These are phyloP conservation scores for Pachyrhynchus sulphureomaculatus DNA, from an alignment of 1,140 invertebrate species.

Conservation along the genomic window DNA sequence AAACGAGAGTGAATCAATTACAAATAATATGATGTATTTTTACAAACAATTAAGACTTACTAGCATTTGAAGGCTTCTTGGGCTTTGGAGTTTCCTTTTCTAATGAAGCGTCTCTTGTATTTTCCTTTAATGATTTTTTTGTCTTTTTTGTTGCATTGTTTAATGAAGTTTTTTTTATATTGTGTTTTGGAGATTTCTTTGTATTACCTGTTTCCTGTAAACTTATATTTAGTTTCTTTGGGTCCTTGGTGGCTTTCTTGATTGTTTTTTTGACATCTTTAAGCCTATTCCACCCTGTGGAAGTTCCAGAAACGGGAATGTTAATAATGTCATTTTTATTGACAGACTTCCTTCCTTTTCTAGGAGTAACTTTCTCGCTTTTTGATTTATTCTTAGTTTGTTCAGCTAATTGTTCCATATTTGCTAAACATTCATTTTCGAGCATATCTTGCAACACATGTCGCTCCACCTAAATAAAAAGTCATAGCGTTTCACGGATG, in stretches of 20 bases:
- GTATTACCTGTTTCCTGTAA: not conserved
- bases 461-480: constrained; percentile 10
- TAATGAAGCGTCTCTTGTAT: too few species aligned
- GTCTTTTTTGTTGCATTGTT: too few species aligned
- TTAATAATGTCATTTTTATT: not conserved
- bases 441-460: constrained; percentile 31
- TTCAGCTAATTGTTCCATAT: constrained; percentile 29
- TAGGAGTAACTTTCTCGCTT: constrained; percentile 2
- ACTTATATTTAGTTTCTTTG: constrained; percentile 27
- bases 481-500: too few species aligned
- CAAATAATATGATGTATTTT: too few species aligned
- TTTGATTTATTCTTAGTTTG: not conserved
- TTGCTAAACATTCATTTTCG: constrained; percentile 37
- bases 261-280: constrained; percentile 29
- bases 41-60: too few species aligned
- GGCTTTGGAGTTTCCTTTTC: too few species aligned
- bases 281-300: constrained; percentile 36
- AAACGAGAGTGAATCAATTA: too few species aligned
- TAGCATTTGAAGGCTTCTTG: too few species aligned
- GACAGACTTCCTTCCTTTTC: not conserved
- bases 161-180: too few species aligned
- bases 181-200: too few species aligned
- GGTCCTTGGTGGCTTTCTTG: constrained; percentile 16
- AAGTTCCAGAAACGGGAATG: not conserved
- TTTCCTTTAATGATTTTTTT: too few species aligned